These are phyloP conservation scores for Hyperoodon ampullatus DNA, from an alignment of 2,113 vertebrate genomes.

Conservation along the genomic window DNA sequence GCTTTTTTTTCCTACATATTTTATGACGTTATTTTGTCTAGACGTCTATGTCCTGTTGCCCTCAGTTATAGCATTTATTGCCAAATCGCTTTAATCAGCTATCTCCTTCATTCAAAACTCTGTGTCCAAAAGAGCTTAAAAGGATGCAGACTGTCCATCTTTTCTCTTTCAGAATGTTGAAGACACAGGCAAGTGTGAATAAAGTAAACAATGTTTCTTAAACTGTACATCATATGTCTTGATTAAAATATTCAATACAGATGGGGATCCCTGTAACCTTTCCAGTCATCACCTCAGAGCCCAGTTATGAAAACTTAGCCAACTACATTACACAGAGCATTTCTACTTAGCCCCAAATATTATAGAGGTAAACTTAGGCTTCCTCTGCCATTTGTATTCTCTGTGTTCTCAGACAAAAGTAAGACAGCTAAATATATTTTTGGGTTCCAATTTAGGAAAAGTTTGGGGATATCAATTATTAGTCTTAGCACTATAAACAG, in stretches of 20 bases:
- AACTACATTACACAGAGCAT: background rate
- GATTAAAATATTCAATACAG: background rate
- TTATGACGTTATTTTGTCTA: background rate
- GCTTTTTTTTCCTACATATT: background rate
- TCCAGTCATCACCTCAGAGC: background rate
- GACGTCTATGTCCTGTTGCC: background rate
- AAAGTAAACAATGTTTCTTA: background rate
- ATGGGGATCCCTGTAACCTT: background rate
- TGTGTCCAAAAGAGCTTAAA: background rate
- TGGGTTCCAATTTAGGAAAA: background rate
- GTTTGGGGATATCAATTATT: background rate
- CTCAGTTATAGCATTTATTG: background rate
- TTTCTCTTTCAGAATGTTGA: background rate
- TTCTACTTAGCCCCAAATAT: background rate
- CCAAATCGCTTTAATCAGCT: background rate
- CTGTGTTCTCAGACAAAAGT: background rate
- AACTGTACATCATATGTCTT: background rate
- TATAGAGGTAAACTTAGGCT: background rate
- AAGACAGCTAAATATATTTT: background rate
- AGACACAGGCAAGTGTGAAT: background rate
- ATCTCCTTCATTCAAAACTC: conserved; percentile 36
- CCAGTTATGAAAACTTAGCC: background rate
- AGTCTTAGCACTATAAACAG: background rate
- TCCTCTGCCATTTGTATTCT: background rate
- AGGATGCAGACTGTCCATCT: background rate